Evolutionary conservation across 2,888 invertebrate species (phyloP), one percentile per base, ranked within the genome.

Genomic region (Lacanobia oleracea): DNA sequence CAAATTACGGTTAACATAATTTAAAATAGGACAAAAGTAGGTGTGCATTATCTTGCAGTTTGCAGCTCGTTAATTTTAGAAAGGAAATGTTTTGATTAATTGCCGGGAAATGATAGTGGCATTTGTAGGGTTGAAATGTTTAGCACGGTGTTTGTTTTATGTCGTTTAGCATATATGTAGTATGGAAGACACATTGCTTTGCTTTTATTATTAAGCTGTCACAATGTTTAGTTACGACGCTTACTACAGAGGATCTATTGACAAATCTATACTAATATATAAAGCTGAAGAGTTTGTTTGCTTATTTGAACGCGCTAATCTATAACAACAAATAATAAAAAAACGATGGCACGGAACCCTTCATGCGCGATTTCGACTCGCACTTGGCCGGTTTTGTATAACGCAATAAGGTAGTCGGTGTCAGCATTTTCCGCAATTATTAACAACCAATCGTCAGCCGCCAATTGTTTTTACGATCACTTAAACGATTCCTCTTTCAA

Each of bases 41-140:
- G 61, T 62, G 60, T 67, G 45, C 45, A 33, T 66, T 82, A 71
- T 82, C 72, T 71, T 53, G 37, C 53, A 21, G 60, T 68, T 63
- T 50, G 67, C 67, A 68, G 75, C 78, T 82, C 82, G 48, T 84
- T 71, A 83, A 83, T 83, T 63, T 62, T 50, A 33, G n/a, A 43
- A 48, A 51, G 84, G 71, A 84, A 81, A 69, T 81, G 63, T 67
- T 84, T 69, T 81, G 77, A 81, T 81, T 65, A 79, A 79, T 83
- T 72, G 64, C 65, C 53, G 48, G n/a, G 62, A 64, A 72, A 56
- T 63, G 51, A 50, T 60, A 59, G 63, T 54, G n/a, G 72, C 37
- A 21, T 63, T 65, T n/a, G 50, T 57, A 65, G 48, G 64, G 79
- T 72, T 62, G 48, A 48, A 59, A 72, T 78, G 57, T 71, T 70